Evolutionary conservation across 1,140 invertebrate species (phyloP), one percentile per base, ranked within the genome.

Genomic region (Bombus polaris): DNA sequence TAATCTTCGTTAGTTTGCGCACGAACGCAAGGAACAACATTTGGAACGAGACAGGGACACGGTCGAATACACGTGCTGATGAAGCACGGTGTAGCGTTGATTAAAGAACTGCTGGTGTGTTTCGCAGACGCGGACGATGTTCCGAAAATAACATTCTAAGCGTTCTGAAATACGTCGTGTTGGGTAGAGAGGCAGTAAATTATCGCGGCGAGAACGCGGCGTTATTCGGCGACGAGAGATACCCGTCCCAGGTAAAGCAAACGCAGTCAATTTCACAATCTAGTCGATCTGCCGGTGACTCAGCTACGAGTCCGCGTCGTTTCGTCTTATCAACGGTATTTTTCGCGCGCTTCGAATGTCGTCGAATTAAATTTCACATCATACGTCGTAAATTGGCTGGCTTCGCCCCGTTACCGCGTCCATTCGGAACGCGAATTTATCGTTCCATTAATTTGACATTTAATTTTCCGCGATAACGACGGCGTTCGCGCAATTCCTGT

Each of bases 391-490:
- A 89, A 89, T 89, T 89, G 88, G 84, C 83, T 68, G 32, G 66
- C 65, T 71, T 25, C 42, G 74, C 59, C 35, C 57, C 71, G n/a
- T 79, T 59, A n/a, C 47, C 77, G 37, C 66, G 68, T 39, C 74
- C 86, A 47, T 81, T 81, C 88, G 74, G 25, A 25, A 53, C 74
- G 68, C 65, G 37, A 87, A 89, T 89, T 89, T 89, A 89, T 89
- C 88, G 87, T 83, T 73, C 84, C 84, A 83, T 89, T 89, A 89
- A 89, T 89, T 89, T 87, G 88, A 89, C 88, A 89, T 89, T 89
- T 89, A 89, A 89, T 89, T 89, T 89, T 83, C 87, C 80, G 72
- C 83, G 79, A 88, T 88, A 78, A 76, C 87, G 65, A 66, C 87
- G 71, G 35, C 53, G 42, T 28, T 39, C 66, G 73, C 83, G 65